Evolutionary conservation across 2,113 vertebrate species (phyloP).

Genomic region (Silurus meridionalis): DNA sequence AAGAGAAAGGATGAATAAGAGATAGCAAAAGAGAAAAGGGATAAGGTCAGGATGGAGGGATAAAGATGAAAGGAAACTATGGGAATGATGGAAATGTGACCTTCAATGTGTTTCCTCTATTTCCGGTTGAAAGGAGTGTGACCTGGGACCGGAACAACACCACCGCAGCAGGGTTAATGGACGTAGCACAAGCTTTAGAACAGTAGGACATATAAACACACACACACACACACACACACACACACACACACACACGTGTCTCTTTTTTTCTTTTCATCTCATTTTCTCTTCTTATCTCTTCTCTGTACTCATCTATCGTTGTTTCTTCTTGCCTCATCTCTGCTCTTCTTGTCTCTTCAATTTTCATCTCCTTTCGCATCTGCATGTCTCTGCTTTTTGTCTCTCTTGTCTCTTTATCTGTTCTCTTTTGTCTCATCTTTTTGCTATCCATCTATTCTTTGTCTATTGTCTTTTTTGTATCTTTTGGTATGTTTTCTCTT

Average conservation of each 20-base stretch:
- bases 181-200: slow-evolving; percentile 86
- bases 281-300: slow-evolving; percentile 23
- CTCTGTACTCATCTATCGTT: background rate
- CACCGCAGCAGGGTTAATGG: slow-evolving; percentile 83
- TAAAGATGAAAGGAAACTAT: slow-evolving; percentile 32
- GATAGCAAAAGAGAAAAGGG: background rate
- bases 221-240: slow-evolving; percentile 11
- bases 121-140: slow-evolving; percentile 76
- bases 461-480: background rate
- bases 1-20: background rate
- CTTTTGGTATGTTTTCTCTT: background rate
- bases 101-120: slow-evolving; percentile 12
- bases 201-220: slow-evolving; percentile 75
- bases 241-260: slow-evolving; percentile 20
- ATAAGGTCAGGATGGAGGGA: slow-evolving; percentile 67
- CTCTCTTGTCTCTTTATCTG: slow-evolving; percentile 29
- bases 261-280: background rate
- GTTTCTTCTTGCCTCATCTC: slow-evolving; percentile 37
- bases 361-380: background rate
- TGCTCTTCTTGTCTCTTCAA: background rate
- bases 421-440: background rate
- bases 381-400: background rate
- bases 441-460: too few species aligned
- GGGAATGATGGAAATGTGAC: background rate
- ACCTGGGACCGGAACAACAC: slow-evolving; percentile 90